Base-by-base conservation (phyloP, 2,888 invertebrate genomes). In the Achlya flavicornis region DNA sequence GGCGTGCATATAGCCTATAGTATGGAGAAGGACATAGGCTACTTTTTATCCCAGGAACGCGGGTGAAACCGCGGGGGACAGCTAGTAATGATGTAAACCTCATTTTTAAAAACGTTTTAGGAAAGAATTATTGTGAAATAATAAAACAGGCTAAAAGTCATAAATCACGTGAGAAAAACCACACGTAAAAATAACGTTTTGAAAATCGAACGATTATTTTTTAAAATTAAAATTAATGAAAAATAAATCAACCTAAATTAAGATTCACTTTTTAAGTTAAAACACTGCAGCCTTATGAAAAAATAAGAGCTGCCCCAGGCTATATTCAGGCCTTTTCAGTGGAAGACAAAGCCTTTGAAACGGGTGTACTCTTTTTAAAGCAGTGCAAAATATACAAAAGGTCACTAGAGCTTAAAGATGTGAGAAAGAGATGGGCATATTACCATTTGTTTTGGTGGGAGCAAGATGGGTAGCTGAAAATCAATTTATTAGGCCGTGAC, bases 401-500 rank as follows among this genome's bases (percentile, higher is more conserved):
- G 92, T 92, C 92, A 91, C 85, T 80, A 81, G 70, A 86, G 88
- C 91, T 88, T 86, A 84, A 81, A 86, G 80, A 79, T 78, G 89
- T 79, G 77, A n/a, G 84, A 89, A 66, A 48, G 80, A 78, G 91
- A 91, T 68, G 69, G 79, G 53, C 61, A 57, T 68, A 84, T 89
- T 63, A 72, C 53, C 65, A 65, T 68, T 14, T 14, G 10, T 19
- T 0, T 2, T 26, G 3, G 84, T 14, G 19, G 10, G 84, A 92
- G 64, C 62, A 85, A 79, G 92, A 87, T 72, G 77, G 87, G 74
- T 71, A 79, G 84, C 81, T 92, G 90, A 94, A 93, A 94, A 94
- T 94, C 94, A 94, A 94, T 94, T 94, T 94, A 94, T 94, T 92
- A 93, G 90, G 83, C 80, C 75, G 93, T 94, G 94, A 94, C 94